A percentile compares a stretch with the other conserved stretches of the same genome.
Conservation (phyloP, 2,797 vertebrate genomes). For the Phoxinus dragarum region DNA sequence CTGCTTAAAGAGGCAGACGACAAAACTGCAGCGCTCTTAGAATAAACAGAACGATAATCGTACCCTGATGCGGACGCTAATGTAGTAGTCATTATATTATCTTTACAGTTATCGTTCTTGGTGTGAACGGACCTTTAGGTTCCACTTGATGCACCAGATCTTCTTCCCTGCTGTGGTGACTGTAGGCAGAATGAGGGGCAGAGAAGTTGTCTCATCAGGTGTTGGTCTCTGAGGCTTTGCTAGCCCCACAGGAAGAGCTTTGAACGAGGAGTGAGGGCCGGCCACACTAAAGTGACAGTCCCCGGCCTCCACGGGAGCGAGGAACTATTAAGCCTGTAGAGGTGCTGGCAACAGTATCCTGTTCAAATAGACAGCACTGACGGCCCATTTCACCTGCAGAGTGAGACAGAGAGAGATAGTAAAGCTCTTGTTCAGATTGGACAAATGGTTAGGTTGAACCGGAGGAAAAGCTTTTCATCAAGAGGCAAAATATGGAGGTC, state of each 20-base stretch:
- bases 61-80: neutral
- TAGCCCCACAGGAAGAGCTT: constrained; percentile 40
- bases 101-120: neutral
- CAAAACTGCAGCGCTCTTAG: neutral
- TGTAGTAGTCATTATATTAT: neutral
- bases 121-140: neutral
- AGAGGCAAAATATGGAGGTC: neutral
- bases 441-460: neutral
- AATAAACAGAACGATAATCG: neutral
- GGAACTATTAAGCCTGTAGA: constrained; percentile 45
- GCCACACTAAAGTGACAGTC: constrained; percentile 46
- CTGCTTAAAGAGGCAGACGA: neutral
- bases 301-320: neutral
- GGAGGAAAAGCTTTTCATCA: constrained; percentile 12
- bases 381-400: constrained; percentile 14
- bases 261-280: constrained; percentile 40
- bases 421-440: neutral
- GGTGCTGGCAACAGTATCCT: constrained; percentile 64
- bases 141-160: neutral
- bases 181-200: constrained; percentile 18
- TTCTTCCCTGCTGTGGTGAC: neutral
- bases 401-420: constrained; percentile 16
- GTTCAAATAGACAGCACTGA: constrained; percentile 63
- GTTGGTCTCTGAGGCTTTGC: constrained; percentile 45
- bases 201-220: constrained; percentile 32